Conservation (phyloP, 2,797 vertebrate genomes). For the Stomatorhinus walkeri region DNA sequence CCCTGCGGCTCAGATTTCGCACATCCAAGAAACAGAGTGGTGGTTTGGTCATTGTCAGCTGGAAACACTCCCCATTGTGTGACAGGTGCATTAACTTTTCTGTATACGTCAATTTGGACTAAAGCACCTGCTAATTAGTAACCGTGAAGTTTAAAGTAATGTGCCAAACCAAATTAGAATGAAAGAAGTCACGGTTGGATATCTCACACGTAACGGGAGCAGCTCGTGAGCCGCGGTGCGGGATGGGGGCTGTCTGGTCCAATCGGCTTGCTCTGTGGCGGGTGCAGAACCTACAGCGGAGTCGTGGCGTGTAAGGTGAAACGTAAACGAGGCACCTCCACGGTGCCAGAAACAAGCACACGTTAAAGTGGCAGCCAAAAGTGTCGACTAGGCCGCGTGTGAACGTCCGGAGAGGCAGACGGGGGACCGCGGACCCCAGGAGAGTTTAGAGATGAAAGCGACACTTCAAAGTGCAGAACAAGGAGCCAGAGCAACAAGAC, state of each 20-base stretch:
- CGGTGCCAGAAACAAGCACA: slow-evolving; percentile 11
- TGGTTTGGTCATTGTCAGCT: not conserved
- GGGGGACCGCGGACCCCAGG: slow-evolving; percentile 66
- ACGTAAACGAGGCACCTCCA: not conserved
- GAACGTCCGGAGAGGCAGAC: slow-evolving; percentile 53
- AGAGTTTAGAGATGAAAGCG: slow-evolving; percentile 62
- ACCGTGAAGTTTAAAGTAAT: not conserved
- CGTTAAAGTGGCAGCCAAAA: slow-evolving; percentile 30
- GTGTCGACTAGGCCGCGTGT: slow-evolving; percentile 58
- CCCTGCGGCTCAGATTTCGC: not conserved
- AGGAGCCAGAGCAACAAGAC: slow-evolving; percentile 53
- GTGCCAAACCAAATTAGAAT: slow-evolving; percentile 58
- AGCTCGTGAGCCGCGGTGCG: slow-evolving; percentile 22
- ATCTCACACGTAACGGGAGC: slow-evolving; percentile 37
- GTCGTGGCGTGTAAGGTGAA: not conserved
- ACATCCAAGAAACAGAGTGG: not conserved
- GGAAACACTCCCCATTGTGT: not conserved
- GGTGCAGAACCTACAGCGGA: not conserved
- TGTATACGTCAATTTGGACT: not conserved
- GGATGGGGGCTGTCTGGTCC: not conserved
- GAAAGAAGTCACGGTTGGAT: slow-evolving; percentile 50
- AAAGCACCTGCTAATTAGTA: not conserved
- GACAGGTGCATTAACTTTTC: slow-evolving; percentile 8
- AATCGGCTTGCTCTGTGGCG: not conserved
- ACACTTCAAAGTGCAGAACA: slow-evolving; percentile 56